Conservation (phyloP, 2,113 vertebrate genomes). For the Camelus bactrianus region DNA sequence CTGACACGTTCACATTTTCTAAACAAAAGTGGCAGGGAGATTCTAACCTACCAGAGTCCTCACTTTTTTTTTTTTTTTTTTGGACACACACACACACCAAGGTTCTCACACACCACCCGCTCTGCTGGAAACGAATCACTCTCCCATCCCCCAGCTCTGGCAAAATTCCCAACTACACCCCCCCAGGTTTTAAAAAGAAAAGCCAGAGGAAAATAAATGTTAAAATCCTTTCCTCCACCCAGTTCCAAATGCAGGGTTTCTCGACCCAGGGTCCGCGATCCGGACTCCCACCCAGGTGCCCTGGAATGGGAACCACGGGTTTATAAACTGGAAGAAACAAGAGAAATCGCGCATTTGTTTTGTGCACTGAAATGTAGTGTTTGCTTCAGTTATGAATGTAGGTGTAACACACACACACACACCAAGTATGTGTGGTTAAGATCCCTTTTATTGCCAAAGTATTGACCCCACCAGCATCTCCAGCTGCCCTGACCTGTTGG, state of each 20-base stretch:
- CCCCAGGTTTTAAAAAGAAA: neutral
- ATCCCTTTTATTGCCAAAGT: too few relatives aligned
- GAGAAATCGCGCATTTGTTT: too few relatives aligned
- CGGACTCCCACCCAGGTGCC: neutral
- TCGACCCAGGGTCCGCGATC: neutral
- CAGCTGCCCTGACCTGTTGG: fast-evolving
- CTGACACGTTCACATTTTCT: neutral
- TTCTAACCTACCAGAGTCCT: neutral
- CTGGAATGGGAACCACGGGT: neutral
- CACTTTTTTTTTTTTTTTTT: neutral
- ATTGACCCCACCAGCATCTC: neutral
- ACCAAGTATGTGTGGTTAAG: too few relatives aligned
- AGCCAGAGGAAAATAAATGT: neutral
- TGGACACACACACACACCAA: neutral
- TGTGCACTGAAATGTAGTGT: neutral
- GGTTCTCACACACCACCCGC: fast-evolving
- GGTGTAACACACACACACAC: neutral
- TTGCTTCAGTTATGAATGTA: neutral
- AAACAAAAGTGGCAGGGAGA: neutral
- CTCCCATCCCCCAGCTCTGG: too few relatives aligned
- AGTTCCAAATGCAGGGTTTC: neutral
- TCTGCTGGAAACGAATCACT: fast-evolving
- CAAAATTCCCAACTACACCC: neutral
- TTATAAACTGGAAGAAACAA: neutral
- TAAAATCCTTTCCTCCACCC: neutral